Conservation (phyloP, 2,888 invertebrate species). For the Hypomecis atomaria region DNA sequence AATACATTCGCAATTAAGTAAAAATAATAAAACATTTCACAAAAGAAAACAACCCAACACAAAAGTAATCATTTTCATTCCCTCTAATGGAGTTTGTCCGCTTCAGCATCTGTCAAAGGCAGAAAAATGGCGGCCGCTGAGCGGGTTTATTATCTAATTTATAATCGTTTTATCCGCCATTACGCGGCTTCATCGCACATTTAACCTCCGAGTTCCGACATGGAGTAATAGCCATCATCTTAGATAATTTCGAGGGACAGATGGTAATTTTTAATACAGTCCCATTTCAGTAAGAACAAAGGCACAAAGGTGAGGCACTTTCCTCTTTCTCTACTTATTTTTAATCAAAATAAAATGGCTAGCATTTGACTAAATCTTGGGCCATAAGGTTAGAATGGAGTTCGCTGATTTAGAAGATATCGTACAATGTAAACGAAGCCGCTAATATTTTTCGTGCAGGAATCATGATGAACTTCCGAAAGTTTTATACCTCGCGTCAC, state of each 20-base stretch:
- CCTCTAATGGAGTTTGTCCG: constrained; percentile 4
- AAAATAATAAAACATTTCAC: background rate
- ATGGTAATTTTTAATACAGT: constrained; percentile 2
- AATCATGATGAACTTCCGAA: no score
- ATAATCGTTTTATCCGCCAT: constrained; percentile 32
- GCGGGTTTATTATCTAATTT: constrained; percentile 26
- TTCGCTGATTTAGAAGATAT: no score
- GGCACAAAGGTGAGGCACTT: background rate
- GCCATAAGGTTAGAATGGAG: no score
- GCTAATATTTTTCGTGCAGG: no score
- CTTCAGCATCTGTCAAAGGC: constrained; percentile 25
- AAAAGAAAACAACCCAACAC: background rate
- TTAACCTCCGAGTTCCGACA: constrained; percentile 30
- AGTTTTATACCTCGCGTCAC: no score
- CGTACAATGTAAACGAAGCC: no score
- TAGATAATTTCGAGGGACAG: constrained; percentile 18
- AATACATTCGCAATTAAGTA: background rate
- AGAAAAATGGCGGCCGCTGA: constrained; percentile 18
- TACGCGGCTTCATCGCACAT: constrained; percentile 27
- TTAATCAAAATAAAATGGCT: no score
- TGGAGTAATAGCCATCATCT: constrained; percentile 32
- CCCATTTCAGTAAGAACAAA: background rate
- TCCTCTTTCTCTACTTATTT: background rate
- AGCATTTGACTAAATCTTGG: no score
- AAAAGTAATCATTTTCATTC: background rate